Evolutionary conservation across 2,797 vertebrate species (phyloP), one percentile per base, ranked within the genome.

Genomic region (Pelodytes ibericus): DNA sequence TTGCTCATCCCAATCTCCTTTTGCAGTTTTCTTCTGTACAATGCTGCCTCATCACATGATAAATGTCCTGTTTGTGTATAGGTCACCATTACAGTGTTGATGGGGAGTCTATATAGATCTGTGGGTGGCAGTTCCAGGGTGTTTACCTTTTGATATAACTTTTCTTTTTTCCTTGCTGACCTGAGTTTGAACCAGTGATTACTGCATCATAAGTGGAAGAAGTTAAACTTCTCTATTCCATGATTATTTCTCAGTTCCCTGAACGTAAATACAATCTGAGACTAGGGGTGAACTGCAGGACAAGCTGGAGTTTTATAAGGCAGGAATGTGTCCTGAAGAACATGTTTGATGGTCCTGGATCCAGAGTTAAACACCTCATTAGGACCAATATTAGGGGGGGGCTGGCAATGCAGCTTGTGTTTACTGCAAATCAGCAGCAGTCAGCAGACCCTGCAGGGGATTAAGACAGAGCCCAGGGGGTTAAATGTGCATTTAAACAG

Each of bases 121-220:
- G 83, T 81, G 81, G 63, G 83, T 81, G 88, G 85, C 74, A 80
- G 77, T 66, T 2, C 31, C 1, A 15, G 71, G 59, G 53, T 89
- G 89, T 92, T 92, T 88, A 88, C 88, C 89, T 88, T 87, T 81
- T 73, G 74, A 84, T 80, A 87, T 90, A 92, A 93, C 90, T 89
- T 89, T 84, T 84, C 81, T 83, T 83, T n/a, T n/a, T 84, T 83
- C 80, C 74, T 81, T 79, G 81, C 83, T 96, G 94, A 95, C 95
- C 94, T 82, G 77, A 20, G 90, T 84, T 92, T 96, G 94, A 96
- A 95, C 95, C 89, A 90, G 44, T 79, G 36, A 78, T 83, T 20
- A 62, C 82, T 86, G 89, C 89, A 86, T 86, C 81, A 85, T 89
- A 89, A 83, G 84, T 90, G 89, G 83, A 86, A 82, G 80, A 68